Base-by-base conservation (phyloP, 2,797 vertebrate genomes). In the Tenualosa ilisha region DNA sequence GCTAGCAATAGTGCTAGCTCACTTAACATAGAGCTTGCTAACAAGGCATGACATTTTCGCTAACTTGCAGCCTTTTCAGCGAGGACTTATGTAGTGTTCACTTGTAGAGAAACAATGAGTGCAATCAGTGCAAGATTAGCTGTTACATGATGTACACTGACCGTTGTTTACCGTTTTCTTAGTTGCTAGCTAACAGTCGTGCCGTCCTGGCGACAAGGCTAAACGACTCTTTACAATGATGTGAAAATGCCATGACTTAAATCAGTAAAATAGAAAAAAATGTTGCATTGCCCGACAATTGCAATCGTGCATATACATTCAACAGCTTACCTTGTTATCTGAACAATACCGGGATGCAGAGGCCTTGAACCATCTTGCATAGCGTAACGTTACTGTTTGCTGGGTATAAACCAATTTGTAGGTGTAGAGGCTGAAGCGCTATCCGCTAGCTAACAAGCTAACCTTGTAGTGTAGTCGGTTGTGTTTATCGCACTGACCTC, bases 401-500 rank as follows among this genome's bases (percentile, higher is more conserved):
- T 65, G 86, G 86, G 84, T 86, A 89, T 87, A 84, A 84, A 90
- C 85, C 88, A 83, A 86, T 83, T 85, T 75, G 72, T 84, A 88
- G 85, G 65, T 79, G 84, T 84, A 81, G 79, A 81, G 84, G 56
- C 63, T 86, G 85, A 75, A 84, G 31, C 26, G 81, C 81, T 50
- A 31, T 63, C 84, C 24, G 81, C 63, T 56, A 31, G 79, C 84
- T 24, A 79, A 79, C 72, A 79, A 65, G 72, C 84, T 82, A 84
- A 68, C 81, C 3, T 40, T 51, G 53, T 63, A 50, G 49, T 72
- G 20, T 49, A 86, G 81, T 54, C 81, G 79, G 31, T 37, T 50
- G 54, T 85, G 84, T 83, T 90, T 88, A 88, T 91, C 86, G 87
- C 90, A 87, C 86, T 90, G 93, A 93, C 92, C 93, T 92, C 89